Percentiles rank a stretch among this genome's conserved stretches.
These are phyloP conservation scores for Sarcophilus harrisii DNA, from an alignment of 2,797 vertebrate genomes.

Conservation along the genomic window DNA sequence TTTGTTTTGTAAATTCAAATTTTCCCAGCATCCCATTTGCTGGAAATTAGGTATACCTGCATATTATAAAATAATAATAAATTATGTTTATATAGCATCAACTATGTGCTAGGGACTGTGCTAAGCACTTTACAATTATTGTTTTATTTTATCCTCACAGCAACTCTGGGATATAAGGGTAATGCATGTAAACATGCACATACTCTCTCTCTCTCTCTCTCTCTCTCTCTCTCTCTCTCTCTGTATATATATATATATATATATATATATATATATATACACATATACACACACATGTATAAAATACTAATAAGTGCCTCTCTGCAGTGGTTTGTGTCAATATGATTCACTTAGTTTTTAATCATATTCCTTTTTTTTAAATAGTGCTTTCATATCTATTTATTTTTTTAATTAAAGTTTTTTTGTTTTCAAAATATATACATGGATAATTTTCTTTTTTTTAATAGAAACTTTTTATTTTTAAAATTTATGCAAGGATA, in stretches of 20 bases:
- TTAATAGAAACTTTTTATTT: too few species aligned
- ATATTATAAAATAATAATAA: not conserved
- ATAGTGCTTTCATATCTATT: too few species aligned
- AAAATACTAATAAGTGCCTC: not conserved
- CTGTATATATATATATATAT: too few species aligned
- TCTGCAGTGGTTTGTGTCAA: not conserved
- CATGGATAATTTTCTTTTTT: too few species aligned
- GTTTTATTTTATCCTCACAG: not conserved
- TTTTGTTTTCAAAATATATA: too few species aligned
- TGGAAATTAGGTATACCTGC: not conserved
- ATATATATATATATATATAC: too few species aligned
- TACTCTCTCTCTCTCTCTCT: too few species aligned
- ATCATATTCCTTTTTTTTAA: too few species aligned
- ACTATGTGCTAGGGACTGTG: not conserved
- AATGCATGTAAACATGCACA: not conserved
- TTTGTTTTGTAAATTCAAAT: not conserved
- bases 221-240: too few species aligned
- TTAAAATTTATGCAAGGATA: too few species aligned
- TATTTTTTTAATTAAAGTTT: too few species aligned
- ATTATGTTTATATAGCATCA: not conserved
- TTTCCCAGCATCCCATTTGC: not conserved
- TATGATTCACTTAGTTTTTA: conserved; percentile 2
- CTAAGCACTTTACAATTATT: not conserved
- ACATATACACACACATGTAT: not conserved
- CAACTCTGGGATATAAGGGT: not conserved